These are phyloP conservation scores for Copidosoma floridanum DNA, from an alignment of 1,140 invertebrate genomes.

Conservation along the genomic window DNA sequence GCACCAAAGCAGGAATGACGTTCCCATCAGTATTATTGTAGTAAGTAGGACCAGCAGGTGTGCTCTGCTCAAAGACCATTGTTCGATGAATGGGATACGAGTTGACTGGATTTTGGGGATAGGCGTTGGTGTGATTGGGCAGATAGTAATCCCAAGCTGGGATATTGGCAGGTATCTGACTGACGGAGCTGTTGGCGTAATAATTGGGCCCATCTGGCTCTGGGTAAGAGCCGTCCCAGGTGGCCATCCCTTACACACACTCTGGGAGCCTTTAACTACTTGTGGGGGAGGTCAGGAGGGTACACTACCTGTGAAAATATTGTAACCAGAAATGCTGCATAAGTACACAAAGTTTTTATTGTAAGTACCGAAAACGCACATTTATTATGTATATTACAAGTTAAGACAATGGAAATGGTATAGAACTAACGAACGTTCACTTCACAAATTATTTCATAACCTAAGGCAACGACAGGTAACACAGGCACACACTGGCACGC, in stretches of 20 bases:
- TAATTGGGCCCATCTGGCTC: slow-evolving; percentile 43
- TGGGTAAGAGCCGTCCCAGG: slow-evolving; percentile 51
- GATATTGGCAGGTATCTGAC: slow-evolving; percentile 19
- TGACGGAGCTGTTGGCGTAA: slow-evolving; percentile 36
- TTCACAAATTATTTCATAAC: slow-evolving; percentile 17
- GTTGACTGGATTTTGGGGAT: slow-evolving; percentile 13
- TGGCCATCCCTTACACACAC: no score
- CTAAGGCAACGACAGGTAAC: no score
- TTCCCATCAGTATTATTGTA: slow-evolving; percentile 22
- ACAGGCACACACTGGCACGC: no score
- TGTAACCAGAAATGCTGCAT: no score
- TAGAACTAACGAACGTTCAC: no score
- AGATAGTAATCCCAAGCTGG: slow-evolving; percentile 38
- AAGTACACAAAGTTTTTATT: no score
- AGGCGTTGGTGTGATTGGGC: slow-evolving; percentile 21
- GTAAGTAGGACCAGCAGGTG: slow-evolving; percentile 17
- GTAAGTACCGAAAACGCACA: no score
- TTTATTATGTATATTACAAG: no score
- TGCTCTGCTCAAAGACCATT: slow-evolving; percentile 19
- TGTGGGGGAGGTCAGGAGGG: no score
- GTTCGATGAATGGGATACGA: slow-evolving; percentile 28
- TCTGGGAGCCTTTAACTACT: no score
- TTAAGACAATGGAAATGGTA: no score
- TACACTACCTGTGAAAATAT: no score
- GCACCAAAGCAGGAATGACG: slow-evolving; percentile 3